Base-by-base conservation (phyloP, 1,140 invertebrate genomes). In the Neuroterus valhalla region DNA sequence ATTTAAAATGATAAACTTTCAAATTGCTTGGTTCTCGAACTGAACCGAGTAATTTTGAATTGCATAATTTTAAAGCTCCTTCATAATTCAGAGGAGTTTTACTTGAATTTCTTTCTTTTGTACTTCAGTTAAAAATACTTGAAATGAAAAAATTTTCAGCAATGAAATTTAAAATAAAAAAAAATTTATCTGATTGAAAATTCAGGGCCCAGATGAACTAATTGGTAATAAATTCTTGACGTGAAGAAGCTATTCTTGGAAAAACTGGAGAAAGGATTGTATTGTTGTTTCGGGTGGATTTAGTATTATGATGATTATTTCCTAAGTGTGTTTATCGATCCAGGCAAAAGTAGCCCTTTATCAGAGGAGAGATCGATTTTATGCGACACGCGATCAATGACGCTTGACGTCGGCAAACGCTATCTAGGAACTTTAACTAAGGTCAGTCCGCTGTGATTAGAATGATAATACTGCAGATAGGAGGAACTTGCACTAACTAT, bases 401-500 rank as follows among this genome's bases (percentile, higher is more conserved):
- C 55, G 55, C 31, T 31, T 62, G 26, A 62, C 55, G 55, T 62
- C n/a, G 15, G 14, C 14, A 23, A 5, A 38, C n/a, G 26, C 31
- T 62, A 62, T 62, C 55, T 38, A 26, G 31, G 14, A 62, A 62
- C 23, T 26, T 69, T 31, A 45, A 31, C 71, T 72, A 72, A 72
- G 71, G 71, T 72, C 71, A 72, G 31, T 62, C 52, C 23, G 48
- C 71, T 68, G 26, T 72, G 71, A 72, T 72, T 67, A 67, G 62
- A 66, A 66, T 11, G 26, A 21, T 66, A 62, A 72, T 72, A 21
- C 17, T 72, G 21, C 17, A 66, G 45, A 44, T 46, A 44, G 15
- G 6, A n/a, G 15, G 26, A 14, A 55, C 14, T 55, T 23, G 1
- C 26, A 26, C 21, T 55, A 26, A 15, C 5, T 14, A 55, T 14